These are phyloP conservation scores for Todiramphus saurophagus DNA, from an alignment of 2,113 vertebrate genomes.

Conservation along the genomic window DNA sequence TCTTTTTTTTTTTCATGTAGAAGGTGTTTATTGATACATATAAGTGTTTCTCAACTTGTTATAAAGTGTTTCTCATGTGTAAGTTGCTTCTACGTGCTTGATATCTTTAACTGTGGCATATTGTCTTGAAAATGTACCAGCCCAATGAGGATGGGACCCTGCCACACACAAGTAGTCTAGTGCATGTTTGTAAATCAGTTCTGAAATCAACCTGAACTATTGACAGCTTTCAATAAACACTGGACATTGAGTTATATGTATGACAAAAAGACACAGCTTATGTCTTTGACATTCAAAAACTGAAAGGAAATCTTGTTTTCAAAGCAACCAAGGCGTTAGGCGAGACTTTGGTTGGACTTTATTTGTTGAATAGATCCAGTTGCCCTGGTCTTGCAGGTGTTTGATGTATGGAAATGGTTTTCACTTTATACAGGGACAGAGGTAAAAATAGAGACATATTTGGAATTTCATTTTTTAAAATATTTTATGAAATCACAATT, in stretches of 20 bases:
- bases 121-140: neutral
- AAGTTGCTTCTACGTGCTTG: neutral
- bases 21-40: neutral
- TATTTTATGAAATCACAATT: neutral
- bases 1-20: neutral
- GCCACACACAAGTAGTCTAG: rapidly evolving
- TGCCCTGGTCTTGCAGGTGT: neutral
- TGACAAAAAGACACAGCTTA: neutral
- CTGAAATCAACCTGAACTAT: neutral
- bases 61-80: neutral
- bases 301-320: neutral
- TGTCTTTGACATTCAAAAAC: neutral
- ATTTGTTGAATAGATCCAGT: neutral
- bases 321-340: neutral
- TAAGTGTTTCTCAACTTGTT: neutral
- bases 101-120: neutral
- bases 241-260: rapidly evolving
- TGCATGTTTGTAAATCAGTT: neutral
- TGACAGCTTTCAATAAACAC: neutral
- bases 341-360: neutral
- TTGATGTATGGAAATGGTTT: neutral
- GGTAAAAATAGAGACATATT: neutral
- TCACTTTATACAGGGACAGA: neutral
- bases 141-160: neutral
- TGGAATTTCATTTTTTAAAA: neutral